Evolutionary conservation across 2,113 vertebrate genomes (phyloP).

Genomic region (Ictidomys tridecemlineatus): DNA sequence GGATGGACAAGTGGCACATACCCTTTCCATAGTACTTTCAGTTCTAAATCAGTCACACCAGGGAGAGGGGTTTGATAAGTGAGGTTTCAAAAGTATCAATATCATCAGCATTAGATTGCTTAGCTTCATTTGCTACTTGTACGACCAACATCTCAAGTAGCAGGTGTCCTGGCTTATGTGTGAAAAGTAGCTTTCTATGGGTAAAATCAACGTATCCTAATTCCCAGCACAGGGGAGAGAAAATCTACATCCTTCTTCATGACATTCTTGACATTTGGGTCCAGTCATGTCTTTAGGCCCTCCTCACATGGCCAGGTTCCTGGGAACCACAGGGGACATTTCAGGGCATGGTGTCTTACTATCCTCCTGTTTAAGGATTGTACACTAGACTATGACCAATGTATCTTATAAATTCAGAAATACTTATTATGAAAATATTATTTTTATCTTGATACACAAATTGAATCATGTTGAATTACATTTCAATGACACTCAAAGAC

Average conservation of each 20-base stretch:
- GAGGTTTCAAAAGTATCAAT: not conserved
- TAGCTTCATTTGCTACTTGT: not conserved
- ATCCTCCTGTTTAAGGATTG: not conserved
- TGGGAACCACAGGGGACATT: not conserved
- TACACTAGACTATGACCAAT: not conserved
- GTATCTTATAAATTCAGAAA: not conserved
- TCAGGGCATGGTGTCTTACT: not conserved
- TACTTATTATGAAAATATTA: slow-evolving; percentile 40
- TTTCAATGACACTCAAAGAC: not conserved
- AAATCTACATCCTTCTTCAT: not conserved
- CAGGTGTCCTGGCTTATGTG: not conserved
- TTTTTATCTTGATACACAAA: slow-evolving; percentile 11
- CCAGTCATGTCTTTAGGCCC: not conserved
- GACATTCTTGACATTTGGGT: not conserved
- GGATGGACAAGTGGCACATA: not conserved
- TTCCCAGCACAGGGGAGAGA: not conserved
- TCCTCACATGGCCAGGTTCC: not conserved
- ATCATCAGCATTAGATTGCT: not conserved
- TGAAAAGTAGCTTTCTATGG: not conserved
- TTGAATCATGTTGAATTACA: slow-evolving; percentile 4
- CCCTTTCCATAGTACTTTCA: not conserved
- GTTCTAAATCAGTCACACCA: not conserved
- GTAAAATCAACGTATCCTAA: not conserved
- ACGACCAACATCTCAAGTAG: not conserved
- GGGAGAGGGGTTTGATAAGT: not conserved